These are phyloP conservation scores for Drosophila rellima DNA, from an alignment of 2,888 invertebrate species.

Conservation along the genomic window DNA sequence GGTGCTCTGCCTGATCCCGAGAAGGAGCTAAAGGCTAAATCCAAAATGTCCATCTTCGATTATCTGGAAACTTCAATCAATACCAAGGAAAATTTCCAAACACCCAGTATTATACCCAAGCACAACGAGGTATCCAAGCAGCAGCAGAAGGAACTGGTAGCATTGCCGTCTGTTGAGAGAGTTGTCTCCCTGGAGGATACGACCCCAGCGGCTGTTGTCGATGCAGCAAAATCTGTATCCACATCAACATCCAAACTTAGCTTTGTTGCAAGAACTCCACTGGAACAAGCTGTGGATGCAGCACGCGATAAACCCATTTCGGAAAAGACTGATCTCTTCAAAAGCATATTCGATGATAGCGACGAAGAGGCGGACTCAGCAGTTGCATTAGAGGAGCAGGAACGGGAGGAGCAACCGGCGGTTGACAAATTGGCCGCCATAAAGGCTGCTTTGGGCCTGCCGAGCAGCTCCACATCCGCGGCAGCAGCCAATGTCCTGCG, in stretches of 20 bases:
- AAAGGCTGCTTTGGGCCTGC: conserved; percentile 52
- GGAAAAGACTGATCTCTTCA: conserved; percentile 92
- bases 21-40: conserved; percentile 73
- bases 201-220: neutral
- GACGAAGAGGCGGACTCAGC: conserved; percentile 88
- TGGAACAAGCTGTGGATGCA: conserved; percentile 82
- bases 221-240: neutral
- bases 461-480: conserved; percentile 63
- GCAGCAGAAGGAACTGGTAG: neutral
- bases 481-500: conserved; percentile 87
- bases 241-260: conserved; percentile 24
- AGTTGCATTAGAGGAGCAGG: conserved; percentile 9
- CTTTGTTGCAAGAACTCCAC: conserved; percentile 79
- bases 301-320: conserved; percentile 85
- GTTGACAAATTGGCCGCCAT: conserved; percentile 53
- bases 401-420: conserved; percentile 57
- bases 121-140: conserved; percentile 62
- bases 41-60: conserved; percentile 91
- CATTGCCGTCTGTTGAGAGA: neutral
- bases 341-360: conserved; percentile 94
- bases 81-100: conserved; percentile 87
- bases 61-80: conserved; percentile 89
- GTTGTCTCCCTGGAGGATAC: neutral
- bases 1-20: conserved; percentile 84
- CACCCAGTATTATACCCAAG: conserved; percentile 84